These are phyloP conservation scores for Minunthozetes semirufus DNA, from an alignment of 2,888 invertebrate species.

Conservation along the genomic window DNA sequence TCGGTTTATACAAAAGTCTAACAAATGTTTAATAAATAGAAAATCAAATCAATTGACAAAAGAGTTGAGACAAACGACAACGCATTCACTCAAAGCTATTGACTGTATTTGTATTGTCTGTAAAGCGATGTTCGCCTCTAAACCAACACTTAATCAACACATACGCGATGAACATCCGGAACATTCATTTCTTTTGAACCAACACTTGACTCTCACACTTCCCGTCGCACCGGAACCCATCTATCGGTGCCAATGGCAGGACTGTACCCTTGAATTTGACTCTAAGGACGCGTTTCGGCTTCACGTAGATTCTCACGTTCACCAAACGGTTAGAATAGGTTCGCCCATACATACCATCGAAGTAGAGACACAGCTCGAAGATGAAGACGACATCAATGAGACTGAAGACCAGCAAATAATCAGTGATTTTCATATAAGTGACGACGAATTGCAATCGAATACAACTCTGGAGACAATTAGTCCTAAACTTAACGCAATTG, in stretches of 20 bases:
- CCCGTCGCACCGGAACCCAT: neutral
- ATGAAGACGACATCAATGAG: neutral
- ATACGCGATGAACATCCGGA: neutral
- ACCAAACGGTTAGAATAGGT: constrained; percentile 1
- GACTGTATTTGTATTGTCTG: neutral
- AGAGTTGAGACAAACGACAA: constrained; percentile 4
- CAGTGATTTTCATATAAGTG: constrained; percentile 10
- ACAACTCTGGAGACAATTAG: neutral
- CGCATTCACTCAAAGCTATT: neutral
- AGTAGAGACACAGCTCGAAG: constrained; percentile 26
- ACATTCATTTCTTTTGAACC: neutral
- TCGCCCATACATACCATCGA: constrained; percentile 25
- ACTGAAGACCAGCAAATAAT: neutral
- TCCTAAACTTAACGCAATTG: neutral
- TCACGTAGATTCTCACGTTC: constrained; percentile 29
- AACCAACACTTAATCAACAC: constrained; percentile 22
- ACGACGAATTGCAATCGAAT: neutral
- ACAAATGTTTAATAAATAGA: neutral
- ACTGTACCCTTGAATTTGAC: constrained; percentile 25
- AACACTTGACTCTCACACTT: neutral
- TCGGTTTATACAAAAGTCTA: neutral
- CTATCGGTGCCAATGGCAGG: constrained; percentile 33
- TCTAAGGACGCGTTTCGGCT: constrained; percentile 6
- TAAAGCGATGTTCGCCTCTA: neutral
- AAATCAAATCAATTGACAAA: neutral